Percentiles rank a stretch among this genome's conserved stretches.
phyloP scores from a whole-genome alignment of 2,797 vertebrate species.

The Sparidentex hasta region DNA sequence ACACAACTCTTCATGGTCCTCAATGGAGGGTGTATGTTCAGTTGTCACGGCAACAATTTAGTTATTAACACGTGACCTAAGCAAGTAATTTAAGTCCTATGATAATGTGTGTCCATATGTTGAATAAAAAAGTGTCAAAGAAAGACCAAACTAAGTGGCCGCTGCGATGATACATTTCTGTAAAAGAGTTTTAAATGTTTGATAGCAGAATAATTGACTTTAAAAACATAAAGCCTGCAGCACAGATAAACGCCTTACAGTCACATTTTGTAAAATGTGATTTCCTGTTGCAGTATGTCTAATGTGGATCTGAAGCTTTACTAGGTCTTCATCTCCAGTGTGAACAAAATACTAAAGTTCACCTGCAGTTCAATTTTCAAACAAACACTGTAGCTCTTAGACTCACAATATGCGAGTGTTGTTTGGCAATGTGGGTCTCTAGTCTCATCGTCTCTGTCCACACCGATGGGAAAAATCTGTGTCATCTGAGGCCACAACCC shows the following conservation, averaged over 20 bases:
- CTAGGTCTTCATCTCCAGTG: neutral
- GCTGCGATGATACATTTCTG: neutral
- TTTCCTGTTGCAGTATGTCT: neutral
- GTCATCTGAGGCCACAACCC: slow-evolving; percentile 2
- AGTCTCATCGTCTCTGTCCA: neutral
- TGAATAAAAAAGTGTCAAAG: neutral
- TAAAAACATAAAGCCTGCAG: neutral
- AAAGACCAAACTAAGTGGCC: neutral
- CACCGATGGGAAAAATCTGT: slow-evolving; percentile 5
- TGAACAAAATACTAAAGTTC: neutral
- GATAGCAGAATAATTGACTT: neutral
- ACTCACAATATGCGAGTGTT: neutral
- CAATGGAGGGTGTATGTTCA: neutral
- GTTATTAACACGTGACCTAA: neutral
- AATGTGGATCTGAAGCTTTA: neutral
- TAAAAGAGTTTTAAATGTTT: neutral
- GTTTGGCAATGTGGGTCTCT: neutral
- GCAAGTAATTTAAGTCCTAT: neutral
- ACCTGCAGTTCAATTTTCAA: neutral
- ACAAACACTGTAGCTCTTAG: neutral
- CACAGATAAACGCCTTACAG: neutral
- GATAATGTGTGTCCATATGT: neutral
- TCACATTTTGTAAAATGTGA: neutral
- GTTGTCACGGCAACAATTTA: neutral
- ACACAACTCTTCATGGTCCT: neutral